Evolutionary conservation across 1,140 invertebrate species (phyloP), one percentile per base, ranked within the genome.

Genomic region (Leptinotarsa lineolata): DNA sequence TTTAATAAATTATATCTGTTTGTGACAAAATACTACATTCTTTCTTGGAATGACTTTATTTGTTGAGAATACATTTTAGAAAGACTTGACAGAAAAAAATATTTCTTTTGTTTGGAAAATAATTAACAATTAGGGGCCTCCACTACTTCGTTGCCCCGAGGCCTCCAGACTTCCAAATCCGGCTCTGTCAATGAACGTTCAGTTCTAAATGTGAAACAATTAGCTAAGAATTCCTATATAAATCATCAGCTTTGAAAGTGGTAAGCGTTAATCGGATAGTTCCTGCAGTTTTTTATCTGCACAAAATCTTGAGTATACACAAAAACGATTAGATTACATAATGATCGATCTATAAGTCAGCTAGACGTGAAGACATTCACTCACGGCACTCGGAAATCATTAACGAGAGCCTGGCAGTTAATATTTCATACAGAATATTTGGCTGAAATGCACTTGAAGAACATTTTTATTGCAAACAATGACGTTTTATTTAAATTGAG

Each of bases 201-300:
- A 39, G 30, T 39, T 39, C 8, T 39, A 8, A 39, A 39, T 39
- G 30, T 39, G 30, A 54, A 18, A 54, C n/a, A 54, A 54, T 54
- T 15, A 54, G 48, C 15, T 54, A n/a, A 54, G 15, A 54, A 54
- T 54, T 54, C 6, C 48, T 12, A 54, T 54, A 16, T 16, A 54
- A 54, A 54, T 54, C 48, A 18, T 18, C 48, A 54, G 15, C 6
- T 54, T 18, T 54, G 2, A 16, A 15, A 54, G 63, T 12, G 4
- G 63, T 21, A 24, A 22, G 39, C 20, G 63, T 11, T 39, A 65
- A 63, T 24, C 16, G 22, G 3, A 16, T n/a, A 39, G 22, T 65
- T 65, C 63, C 63, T 65, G 63, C 22, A 65, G 24, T 65, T 65
- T 65, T 65, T 65, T 30, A 65, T 65, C 24, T 24, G 21, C 63